Base-by-base conservation (phyloP, 1,140 invertebrate species). In the Eueides isabella region DNA sequence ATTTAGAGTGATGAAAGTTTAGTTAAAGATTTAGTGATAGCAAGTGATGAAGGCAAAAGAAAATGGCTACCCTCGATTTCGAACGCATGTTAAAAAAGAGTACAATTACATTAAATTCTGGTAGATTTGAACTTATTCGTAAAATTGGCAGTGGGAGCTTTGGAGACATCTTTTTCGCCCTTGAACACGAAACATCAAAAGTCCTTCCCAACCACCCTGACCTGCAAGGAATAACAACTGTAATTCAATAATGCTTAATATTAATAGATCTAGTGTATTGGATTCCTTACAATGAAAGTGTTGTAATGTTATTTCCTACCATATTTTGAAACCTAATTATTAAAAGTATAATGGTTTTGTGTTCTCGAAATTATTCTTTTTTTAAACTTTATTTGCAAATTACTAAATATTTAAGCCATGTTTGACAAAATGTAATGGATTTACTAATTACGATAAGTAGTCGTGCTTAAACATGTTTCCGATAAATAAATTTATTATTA, bases 101-200 rank as follows among this genome's bases (percentile, higher is more conserved):
- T 82, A 85, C 85, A 85, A 97, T 97, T 88, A 96, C 97, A 91
- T 95, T 98, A 85, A 97, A 98, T 89, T 97, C 96, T 88, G 96
- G 96, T 84, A 98, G 98, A 94, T 99, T 99, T 94, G 96, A 98
- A 90, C 95, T 99, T 84, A 96, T 99, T 86, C 96, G 99, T 79
- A 99, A 99, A 96, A 99, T 99, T 89, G 99, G 94, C 89, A 98
- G 98, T 90, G 99, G 99, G 80, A 99, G 98, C 38, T 99, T 99
- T 93, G 99, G 99, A 88, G 99, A 99, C 94, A 99, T 99, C 88
- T 99, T 98, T 94, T 95, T 99, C 85, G 98, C 97, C 23, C 48
- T 55, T 55, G 48, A 55, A 9, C 19, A 55, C 48, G 48, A 55
- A 16, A 38, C 35, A 38, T 38, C 35, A 14, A 38, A 38, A 38